Conservation (phyloP, 2,888 invertebrate genomes). For the Rambutsinella grinnellia region DNA sequence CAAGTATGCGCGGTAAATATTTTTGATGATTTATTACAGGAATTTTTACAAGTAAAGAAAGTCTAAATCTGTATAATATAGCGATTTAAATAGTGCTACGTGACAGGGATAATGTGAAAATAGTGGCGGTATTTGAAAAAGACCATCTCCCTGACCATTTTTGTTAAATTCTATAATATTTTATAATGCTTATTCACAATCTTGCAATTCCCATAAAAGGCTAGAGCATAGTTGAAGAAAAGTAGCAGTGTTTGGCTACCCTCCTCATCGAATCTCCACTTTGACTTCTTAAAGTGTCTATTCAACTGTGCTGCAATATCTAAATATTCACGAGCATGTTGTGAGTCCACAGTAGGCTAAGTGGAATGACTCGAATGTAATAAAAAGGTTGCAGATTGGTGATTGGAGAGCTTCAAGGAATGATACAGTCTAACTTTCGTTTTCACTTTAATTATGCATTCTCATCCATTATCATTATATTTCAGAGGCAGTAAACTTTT, state of each 20-base stretch:
- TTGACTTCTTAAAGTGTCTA: too few species aligned
- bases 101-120: too few species aligned
- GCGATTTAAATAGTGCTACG: not conserved
- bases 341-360: too few species aligned
- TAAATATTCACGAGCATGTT: too few species aligned
- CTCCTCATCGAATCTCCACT: too few species aligned
- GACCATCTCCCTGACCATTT: constrained; percentile 9
- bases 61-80: constrained; percentile 2
- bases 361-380: too few species aligned
- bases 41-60: constrained; percentile 6
- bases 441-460: constrained; percentile 53
- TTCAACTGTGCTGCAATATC: too few species aligned
- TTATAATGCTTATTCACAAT: constrained; percentile 22
- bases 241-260: too few species aligned
- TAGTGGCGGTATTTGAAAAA: constrained; percentile 13
- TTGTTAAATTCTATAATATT: too few species aligned
- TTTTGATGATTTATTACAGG: constrained; percentile 19
- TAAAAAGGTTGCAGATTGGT: constrained; percentile 11
- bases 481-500: too few species aligned
- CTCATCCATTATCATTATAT: constrained; percentile 51
- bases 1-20: constrained; percentile 14
- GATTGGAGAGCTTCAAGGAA: not conserved
- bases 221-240: too few species aligned
- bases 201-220: constrained; percentile 31
- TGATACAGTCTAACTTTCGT: constrained; percentile 29